Evolutionary conservation across 2,888 invertebrate genomes (phyloP).

Genomic region (Cancer borealis): DNA sequence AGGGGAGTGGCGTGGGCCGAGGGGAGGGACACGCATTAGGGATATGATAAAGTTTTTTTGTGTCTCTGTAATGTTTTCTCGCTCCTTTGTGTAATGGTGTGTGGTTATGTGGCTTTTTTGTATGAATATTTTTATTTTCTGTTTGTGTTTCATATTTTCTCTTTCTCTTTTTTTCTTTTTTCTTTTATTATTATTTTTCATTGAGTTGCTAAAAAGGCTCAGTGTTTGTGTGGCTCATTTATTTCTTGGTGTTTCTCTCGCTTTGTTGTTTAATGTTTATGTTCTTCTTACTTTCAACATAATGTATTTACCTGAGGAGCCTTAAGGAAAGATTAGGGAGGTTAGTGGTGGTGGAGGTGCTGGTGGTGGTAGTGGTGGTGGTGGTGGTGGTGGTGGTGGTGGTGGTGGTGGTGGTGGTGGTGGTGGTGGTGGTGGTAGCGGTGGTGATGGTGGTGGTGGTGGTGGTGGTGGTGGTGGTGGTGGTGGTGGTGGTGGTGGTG

Average conservation of each 20-base stretch:
- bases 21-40: background rate
- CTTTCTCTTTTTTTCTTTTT: background rate
- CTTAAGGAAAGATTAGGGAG: background rate
- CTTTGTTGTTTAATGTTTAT: background rate
- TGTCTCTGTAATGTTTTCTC: constrained; percentile 24
- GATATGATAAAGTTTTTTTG: background rate
- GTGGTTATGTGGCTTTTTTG: constrained; percentile 10
- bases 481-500: background rate
- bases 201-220: background rate
- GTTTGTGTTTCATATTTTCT: background rate
- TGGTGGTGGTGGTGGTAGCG: background rate
- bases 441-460: background rate
- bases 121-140: background rate
- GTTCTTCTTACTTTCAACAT: background rate
- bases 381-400: background rate
- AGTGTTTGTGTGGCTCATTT: constrained; percentile 3
- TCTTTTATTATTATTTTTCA: background rate
- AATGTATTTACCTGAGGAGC: background rate
- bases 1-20: background rate
- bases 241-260: background rate
- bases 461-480: background rate
- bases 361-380: background rate
- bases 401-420: no score
- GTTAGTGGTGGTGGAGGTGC: background rate
- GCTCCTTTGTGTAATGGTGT: constrained; percentile 17